phyloP scores from a whole-genome alignment of 2,113 vertebrate species.

The Cryptomyrus ogoouensis region DNA sequence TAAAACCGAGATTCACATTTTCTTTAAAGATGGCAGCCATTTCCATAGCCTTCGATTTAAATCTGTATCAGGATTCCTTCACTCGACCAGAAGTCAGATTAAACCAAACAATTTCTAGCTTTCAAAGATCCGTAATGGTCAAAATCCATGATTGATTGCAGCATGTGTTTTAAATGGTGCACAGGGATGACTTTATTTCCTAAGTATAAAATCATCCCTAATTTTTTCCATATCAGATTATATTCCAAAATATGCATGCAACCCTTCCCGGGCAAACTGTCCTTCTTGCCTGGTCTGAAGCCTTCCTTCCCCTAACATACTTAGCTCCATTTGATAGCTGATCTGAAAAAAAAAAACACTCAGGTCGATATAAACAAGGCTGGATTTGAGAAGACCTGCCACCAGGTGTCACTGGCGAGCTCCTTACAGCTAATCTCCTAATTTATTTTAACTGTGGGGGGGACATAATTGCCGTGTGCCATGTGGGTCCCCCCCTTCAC shows the following conservation, averaged over 20 bases:
- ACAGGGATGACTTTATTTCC: background rate
- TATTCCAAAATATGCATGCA: background rate
- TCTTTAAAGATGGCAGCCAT: background rate
- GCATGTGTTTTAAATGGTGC: background rate
- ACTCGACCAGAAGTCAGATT: background rate
- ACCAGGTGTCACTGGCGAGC: background rate
- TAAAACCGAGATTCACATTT: background rate
- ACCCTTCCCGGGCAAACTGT: background rate
- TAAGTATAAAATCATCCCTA: background rate
- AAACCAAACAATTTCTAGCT: background rate
- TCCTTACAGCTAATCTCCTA: background rate
- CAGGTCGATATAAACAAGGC: background rate
- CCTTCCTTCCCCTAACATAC: background rate
- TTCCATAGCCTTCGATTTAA: background rate
- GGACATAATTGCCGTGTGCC: background rate
- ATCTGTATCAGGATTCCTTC: background rate
- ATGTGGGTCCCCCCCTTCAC: background rate
- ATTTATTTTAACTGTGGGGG: background rate
- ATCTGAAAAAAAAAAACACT: background rate
- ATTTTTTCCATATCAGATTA: background rate
- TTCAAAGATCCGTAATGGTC: background rate
- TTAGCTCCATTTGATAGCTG: background rate
- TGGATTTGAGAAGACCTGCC: background rate
- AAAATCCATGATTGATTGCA: background rate
- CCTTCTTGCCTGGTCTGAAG: background rate